Conservation (phyloP, 2,888 invertebrate species). For the Lasioglossum malachurum region DNA sequence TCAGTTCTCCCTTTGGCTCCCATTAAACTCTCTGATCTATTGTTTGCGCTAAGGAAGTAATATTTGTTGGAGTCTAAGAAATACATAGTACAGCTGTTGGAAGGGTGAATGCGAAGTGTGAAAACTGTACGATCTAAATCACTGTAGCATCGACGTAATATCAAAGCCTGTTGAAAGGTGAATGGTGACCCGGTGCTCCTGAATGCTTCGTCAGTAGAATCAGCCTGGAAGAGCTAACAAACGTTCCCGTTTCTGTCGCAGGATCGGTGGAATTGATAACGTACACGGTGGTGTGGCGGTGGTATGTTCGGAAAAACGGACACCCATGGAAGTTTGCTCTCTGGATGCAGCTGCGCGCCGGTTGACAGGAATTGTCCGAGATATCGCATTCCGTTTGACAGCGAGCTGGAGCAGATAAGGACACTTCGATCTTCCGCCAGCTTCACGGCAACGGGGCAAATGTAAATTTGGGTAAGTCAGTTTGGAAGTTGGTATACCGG, state of each 20-base stretch:
- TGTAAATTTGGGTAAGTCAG: constrained; percentile 75
- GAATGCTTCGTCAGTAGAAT: not conserved
- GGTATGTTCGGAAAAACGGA: not conserved
- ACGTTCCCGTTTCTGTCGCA: not conserved
- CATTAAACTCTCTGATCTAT: no score
- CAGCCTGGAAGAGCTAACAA: not conserved
- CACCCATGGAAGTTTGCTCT: constrained; percentile 19
- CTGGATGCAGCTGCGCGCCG: not conserved
- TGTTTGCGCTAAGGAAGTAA: no score
- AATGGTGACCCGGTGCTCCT: not conserved
- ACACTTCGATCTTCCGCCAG: constrained; percentile 47
- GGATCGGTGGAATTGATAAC: not conserved
- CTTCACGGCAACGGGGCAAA: constrained; percentile 50
- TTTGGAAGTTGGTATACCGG: constrained; percentile 72
- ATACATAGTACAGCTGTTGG: no score
- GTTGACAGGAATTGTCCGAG: constrained; percentile 51
- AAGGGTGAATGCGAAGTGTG: no score
- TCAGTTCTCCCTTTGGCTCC: no score
- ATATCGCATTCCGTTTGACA: constrained; percentile 53
- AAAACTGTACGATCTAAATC: not conserved
- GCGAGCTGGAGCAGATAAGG: constrained; percentile 55
- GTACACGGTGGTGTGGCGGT: no score
- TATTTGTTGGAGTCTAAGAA: no score
- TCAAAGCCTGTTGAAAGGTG: not conserved
- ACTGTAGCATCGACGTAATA: not conserved